Evolutionary conservation across 2,888 invertebrate genomes (phyloP).

Genomic region (Tineola bisselliella): DNA sequence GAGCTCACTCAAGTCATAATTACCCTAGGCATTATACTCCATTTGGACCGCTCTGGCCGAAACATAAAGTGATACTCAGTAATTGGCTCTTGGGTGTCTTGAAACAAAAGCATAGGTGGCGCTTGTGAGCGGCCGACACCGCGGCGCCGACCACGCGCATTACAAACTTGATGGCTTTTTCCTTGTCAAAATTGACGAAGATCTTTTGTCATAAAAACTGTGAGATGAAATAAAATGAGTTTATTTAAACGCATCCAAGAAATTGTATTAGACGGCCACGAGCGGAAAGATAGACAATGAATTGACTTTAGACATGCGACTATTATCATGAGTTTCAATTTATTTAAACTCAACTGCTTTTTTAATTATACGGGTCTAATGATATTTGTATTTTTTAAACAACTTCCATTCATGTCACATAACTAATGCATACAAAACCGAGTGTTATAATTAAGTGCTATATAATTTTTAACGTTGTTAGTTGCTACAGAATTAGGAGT

Average conservation of each 20-base stretch:
- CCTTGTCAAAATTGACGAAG: conserved; percentile 68
- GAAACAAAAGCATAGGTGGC: conserved; percentile 43
- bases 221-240: conserved; percentile 52
- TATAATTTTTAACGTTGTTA: not conserved
- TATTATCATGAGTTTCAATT: not conserved
- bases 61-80: conserved; percentile 60
- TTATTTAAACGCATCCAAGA: conserved; percentile 7
- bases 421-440: too few species aligned
- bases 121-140: conserved; percentile 31
- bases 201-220: conserved; percentile 60
- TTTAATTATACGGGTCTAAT: not conserved
- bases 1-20: conserved; percentile 56
- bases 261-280: conserved; percentile 9
- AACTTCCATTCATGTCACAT: too few species aligned
- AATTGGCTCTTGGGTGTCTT: conserved; percentile 57
- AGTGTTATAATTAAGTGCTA: not conserved
- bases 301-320: conserved; percentile 1
- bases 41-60: conserved; percentile 51
- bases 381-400: too few species aligned
- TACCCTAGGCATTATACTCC: conserved; percentile 64
- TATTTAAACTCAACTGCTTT: not conserved
- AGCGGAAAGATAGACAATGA: not conserved
- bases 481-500: conserved; percentile 8
- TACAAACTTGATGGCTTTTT: conserved; percentile 66
- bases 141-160: conserved; percentile 56